Evolutionary conservation across 2,888 invertebrate genomes (phyloP), one percentile per base, ranked within the genome.

Genomic region (Sceliomorpha sp.): DNA sequence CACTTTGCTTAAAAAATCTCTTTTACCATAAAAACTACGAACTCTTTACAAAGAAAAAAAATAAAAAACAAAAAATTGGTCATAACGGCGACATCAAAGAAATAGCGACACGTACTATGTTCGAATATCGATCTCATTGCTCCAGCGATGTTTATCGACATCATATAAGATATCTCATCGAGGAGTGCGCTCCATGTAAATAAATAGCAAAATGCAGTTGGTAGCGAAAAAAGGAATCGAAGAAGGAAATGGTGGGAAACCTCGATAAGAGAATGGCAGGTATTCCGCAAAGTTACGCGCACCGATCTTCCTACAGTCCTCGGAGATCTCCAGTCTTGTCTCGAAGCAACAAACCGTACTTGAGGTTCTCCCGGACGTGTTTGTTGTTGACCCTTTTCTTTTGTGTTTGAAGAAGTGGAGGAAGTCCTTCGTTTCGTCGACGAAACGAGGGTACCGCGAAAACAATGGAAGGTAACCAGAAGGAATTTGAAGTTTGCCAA

Each of bases 361-460:
- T 40, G 51, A 51, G 55, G 58, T 62, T 62, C 62, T 51, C 20
- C 37, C 10, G 51, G 39, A 13, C 34, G 32, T 62, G 44, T 39
- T 62, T 47, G 62, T 45, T 13, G 45, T 51, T 62, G 45, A 53
- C 44, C 47, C 51, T 60, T 53, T 60, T 59, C 47, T 53, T 62
- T 53, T 42, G 40, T 31, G 31, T 20, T 53, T 53, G 24, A 37
- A 42, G 27, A 9, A 37, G 34, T 24, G 26, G 56, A 40, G 36
- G 15, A 53, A 34, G 37, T 58, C 60, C 51, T 29, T 62, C 60
- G 51, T 51, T 53, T 45, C 26, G 45, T 24, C 36, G 51, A 39
- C 45, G 51, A 45, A 31, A 55, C 32, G 32, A 32, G 32, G 32
- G 32, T 32, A 32, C 32, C 7, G 12, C 13, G 13, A 32, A 32